These are phyloP conservation scores for Mastacembelus armatus DNA, from an alignment of 2,797 vertebrate genomes.

Conservation along the genomic window DNA sequence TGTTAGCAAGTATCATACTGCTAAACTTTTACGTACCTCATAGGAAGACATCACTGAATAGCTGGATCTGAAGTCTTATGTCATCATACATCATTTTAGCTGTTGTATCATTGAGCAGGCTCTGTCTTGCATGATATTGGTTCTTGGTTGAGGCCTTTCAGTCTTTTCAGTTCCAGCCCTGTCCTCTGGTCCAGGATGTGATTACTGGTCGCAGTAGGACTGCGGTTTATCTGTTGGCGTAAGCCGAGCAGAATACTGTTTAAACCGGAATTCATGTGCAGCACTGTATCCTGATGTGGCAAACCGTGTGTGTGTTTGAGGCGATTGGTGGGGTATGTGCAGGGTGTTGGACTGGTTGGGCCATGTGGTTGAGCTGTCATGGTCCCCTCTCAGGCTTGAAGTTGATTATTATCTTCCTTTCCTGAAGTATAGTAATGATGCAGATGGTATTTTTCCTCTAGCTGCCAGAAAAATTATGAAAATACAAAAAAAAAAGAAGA, in stretches of 20 bases:
- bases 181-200: constrained; percentile 75
- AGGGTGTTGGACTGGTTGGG: constrained; percentile 73
- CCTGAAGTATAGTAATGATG: constrained; percentile 70
- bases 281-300: constrained; percentile 99
- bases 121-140: constrained; percentile 19
- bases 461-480: constrained; percentile 72
- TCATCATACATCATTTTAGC: constrained; percentile 9
- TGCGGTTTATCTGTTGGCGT: constrained; percentile 95
- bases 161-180: constrained; percentile 54
- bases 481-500: constrained; percentile 62
- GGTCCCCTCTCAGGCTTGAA: constrained; percentile 43
- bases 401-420: constrained; percentile 78
- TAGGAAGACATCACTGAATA: neutral
- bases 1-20: neutral
- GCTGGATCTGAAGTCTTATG: neutral
- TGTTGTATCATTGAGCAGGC: constrained; percentile 21
- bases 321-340: constrained; percentile 72
- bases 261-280: constrained; percentile 96
- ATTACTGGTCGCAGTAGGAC: constrained; percentile 87
- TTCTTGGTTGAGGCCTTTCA: constrained; percentile 40
- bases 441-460: constrained; percentile 69
- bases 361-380: constrained; percentile 81
- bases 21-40: neutral
- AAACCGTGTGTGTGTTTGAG: constrained; percentile 75
- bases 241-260: constrained; percentile 93